These are phyloP conservation scores for Camponotus floridanus DNA, from an alignment of 1,140 invertebrate genomes.

Conservation along the genomic window DNA sequence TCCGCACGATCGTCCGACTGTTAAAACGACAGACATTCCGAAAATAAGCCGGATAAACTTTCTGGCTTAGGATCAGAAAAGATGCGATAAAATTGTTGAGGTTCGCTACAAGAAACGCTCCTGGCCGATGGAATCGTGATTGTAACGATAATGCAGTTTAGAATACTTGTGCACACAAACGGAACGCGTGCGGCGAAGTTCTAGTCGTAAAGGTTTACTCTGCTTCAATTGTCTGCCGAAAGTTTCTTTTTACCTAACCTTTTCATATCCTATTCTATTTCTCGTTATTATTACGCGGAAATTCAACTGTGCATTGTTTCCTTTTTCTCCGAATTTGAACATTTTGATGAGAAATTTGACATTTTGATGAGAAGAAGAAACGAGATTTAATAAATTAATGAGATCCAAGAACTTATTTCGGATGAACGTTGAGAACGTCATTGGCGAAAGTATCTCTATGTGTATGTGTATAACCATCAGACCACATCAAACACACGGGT, in stretches of 20 bases:
- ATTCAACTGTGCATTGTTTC: background rate
- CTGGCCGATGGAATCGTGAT: slow-evolving; percentile 3
- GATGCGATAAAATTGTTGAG: slow-evolving; percentile 2
- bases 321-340: background rate
- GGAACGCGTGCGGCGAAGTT: background rate
- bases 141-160: slow-evolving; percentile 29
- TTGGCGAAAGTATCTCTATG: too few relatives aligned
- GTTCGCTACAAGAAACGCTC: background rate
- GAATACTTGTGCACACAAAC: background rate
- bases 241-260: background rate
- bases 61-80: background rate
- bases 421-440: slow-evolving; percentile 11
- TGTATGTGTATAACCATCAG: background rate
- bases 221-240: background rate
- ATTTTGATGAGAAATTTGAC: background rate
- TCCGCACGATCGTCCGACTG: slow-evolving; percentile 35
- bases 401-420: slow-evolving; percentile 11
- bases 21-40: slow-evolving; percentile 45
- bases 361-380: background rate
- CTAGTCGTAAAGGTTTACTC: background rate
- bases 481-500: slow-evolving; percentile 28
- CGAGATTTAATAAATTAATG: slow-evolving; percentile 27
- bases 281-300: background rate
- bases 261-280: background rate
- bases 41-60: slow-evolving; percentile 38